Evolutionary conservation across 2,888 invertebrate species (phyloP).

Genomic region (Boloria euphrosyne): DNA sequence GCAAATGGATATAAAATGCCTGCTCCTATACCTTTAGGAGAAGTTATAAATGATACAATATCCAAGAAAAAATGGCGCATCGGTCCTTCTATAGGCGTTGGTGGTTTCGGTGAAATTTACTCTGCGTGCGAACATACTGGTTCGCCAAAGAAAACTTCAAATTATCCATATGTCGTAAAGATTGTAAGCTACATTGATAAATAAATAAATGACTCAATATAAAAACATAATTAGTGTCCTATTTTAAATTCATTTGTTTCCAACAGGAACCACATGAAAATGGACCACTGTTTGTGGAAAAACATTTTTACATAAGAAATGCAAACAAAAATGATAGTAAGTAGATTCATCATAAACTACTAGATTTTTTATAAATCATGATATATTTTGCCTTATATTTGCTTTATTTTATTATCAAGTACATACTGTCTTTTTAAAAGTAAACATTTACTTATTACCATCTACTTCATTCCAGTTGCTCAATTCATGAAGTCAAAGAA

Average conservation of each 20-base stretch:
- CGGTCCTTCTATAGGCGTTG: conserved; percentile 93
- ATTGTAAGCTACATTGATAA: conserved; percentile 61
- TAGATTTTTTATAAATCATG: too few species aligned
- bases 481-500: conserved; percentile 86
- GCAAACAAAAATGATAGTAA: conserved; percentile 87
- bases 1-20: conserved; percentile 83
- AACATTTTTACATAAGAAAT: conserved; percentile 93
- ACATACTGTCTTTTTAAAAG: not conserved
- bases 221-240: not conserved
- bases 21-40: conserved; percentile 88
- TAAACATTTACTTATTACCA: conserved; percentile 11
- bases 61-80: conserved; percentile 92
- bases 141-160: conserved; percentile 72
- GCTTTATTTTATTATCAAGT: not conserved
- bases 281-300: conserved; percentile 97
- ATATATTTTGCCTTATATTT: too few species aligned
- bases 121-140: conserved; percentile 86
- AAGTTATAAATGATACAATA: conserved; percentile 87
- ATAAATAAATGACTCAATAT: not conserved
- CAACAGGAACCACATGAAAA: conserved; percentile 93
- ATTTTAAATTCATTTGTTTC: conserved; percentile 42
- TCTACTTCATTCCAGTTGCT: conserved; percentile 80
- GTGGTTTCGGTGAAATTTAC: conserved; percentile 97
- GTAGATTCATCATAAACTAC: conserved; percentile 45
- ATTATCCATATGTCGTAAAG: conserved; percentile 88